Percentiles rank a stretch among this genome's conserved stretches.
Conservation (phyloP, 2,113 vertebrate species). For the Mungos mungo region DNA sequence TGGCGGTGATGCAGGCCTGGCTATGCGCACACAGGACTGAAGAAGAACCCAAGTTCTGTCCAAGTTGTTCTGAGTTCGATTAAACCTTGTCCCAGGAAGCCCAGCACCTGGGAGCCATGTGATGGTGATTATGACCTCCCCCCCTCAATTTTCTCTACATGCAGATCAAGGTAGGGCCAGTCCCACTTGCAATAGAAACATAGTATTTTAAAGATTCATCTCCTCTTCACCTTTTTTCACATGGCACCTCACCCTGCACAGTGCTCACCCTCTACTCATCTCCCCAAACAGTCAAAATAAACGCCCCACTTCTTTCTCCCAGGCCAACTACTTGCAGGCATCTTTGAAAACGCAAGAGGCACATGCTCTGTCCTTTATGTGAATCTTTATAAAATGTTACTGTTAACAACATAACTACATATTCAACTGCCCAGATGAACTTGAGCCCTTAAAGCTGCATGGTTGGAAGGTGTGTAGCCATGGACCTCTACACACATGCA, state of each 20-base stretch:
- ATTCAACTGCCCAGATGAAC: background rate
- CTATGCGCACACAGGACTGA: background rate
- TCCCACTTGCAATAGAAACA: background rate
- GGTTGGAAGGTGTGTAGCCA: background rate
- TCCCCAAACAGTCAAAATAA: background rate
- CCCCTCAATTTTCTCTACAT: background rate
- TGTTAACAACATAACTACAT: background rate
- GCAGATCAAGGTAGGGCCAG: background rate
- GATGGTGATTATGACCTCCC: background rate
- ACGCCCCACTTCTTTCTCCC: background rate
- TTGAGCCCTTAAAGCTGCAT: background rate
- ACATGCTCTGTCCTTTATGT: background rate
- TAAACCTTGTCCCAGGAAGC: slow-evolving; percentile 16
- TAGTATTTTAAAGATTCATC: background rate
- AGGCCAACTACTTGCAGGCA: background rate
- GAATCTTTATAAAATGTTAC: background rate
- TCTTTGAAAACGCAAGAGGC: background rate
- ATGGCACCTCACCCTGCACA: background rate
- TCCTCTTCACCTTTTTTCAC: background rate
- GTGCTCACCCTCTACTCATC: background rate
- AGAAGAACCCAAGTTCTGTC: background rate
- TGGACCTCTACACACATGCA: background rate
- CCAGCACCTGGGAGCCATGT: background rate
- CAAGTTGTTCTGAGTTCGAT: background rate
- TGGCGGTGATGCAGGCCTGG: background rate